A percentile compares a stretch with the other conserved stretches of the same genome.
Evolutionary conservation across 2,113 vertebrate genomes (phyloP).

Genomic region (Rhabdornis inornatus): DNA sequence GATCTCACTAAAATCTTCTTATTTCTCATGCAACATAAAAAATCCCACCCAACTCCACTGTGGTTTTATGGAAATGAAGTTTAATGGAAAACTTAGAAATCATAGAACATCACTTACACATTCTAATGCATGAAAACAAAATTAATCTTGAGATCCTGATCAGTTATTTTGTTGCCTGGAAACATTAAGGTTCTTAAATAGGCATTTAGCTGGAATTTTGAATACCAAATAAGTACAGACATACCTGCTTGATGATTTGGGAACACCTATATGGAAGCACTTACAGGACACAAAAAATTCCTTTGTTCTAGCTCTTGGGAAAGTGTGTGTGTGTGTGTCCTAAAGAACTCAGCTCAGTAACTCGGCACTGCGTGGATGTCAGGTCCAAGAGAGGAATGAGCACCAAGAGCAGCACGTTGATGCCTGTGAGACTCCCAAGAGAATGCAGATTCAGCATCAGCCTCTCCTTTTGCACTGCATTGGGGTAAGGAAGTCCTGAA

Average conservation of each 20-base stretch:
- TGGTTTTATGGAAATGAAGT: not conserved
- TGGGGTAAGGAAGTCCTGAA: not conserved
- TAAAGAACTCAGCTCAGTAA: not conserved
- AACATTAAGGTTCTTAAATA: not conserved
- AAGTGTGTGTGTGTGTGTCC: not conserved
- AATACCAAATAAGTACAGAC: not conserved
- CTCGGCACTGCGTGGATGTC: accelerated
- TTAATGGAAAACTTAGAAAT: not conserved
- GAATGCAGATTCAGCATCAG: not conserved
- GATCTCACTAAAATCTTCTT: not conserved
- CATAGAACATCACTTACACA: accelerated
- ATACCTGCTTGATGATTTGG: not conserved
- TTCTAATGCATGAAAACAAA: not conserved
- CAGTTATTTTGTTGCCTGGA: not conserved
- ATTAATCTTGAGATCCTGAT: not conserved
- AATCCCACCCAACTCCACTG: not conserved
- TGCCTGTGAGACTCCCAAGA: accelerated
- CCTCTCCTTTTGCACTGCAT: not conserved
- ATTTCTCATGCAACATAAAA: not conserved
- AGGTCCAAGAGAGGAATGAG: not conserved
- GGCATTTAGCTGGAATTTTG: not conserved
- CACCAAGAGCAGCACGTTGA: accelerated
- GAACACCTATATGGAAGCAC: not conserved
- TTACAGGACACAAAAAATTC: not conserved
- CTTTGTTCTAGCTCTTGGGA: not conserved